Conservation (phyloP, 2,888 invertebrate species). For the Phlogophora meticulosa region DNA sequence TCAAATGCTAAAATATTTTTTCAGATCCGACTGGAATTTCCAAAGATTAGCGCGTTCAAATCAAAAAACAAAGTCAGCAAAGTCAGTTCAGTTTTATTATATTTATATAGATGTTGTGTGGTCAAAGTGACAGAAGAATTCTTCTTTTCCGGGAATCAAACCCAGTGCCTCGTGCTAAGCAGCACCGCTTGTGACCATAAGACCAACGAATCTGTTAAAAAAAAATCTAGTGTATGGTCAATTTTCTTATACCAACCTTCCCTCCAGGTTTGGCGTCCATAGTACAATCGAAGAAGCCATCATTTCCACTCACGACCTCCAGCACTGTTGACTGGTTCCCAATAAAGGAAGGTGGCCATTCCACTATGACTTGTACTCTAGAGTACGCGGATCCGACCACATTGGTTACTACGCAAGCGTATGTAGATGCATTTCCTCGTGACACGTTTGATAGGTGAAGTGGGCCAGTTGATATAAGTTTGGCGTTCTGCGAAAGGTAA, state of each 20-base stretch:
- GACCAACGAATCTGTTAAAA: no score
- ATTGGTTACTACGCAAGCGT: slow-evolving; percentile 92
- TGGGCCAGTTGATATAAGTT: slow-evolving; percentile 73
- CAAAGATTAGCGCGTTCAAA: no score
- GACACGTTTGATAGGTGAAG: slow-evolving; percentile 77
- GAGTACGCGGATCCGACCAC: slow-evolving; percentile 90
- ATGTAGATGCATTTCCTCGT: slow-evolving; percentile 87
- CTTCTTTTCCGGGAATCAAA: no score
- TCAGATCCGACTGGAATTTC: no score
- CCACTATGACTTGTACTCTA: slow-evolving; percentile 88
- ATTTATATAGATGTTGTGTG: no score
- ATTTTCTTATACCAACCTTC: slow-evolving; percentile 76
- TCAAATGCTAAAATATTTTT: no score
- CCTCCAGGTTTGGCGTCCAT: slow-evolving; percentile 82
- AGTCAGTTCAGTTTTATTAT: no score
- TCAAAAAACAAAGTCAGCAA: no score
- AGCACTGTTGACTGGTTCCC: slow-evolving; percentile 30
- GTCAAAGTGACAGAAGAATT: no score
- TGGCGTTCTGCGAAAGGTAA: slow-evolving; percentile 76
- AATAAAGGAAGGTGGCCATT: slow-evolving; percentile 85
- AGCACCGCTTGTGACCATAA: no score
- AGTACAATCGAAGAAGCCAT: slow-evolving; percentile 79
- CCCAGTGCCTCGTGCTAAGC: no score
- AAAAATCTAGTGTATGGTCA: no score
- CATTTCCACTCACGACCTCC: slow-evolving; percentile 75